Evolutionary conservation across 2,113 vertebrate genomes (phyloP).

Genomic region (Brachyistius frenatus): DNA sequence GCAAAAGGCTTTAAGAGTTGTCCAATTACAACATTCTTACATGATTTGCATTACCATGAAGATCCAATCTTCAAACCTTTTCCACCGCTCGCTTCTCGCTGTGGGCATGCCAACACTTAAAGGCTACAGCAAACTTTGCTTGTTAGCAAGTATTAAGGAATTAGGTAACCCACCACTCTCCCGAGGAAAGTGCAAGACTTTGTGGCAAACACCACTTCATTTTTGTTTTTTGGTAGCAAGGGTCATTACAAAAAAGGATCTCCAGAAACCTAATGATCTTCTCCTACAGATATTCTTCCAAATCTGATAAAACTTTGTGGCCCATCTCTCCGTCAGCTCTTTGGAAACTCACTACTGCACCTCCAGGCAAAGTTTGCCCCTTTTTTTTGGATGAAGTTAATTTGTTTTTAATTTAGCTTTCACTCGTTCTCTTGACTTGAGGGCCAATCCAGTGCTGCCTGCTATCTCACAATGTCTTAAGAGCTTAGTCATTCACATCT

Average conservation of each 20-base stretch:
- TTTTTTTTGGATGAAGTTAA: not conserved
- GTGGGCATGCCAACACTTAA: constrained; percentile 19
- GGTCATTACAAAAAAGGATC: constrained; percentile 29
- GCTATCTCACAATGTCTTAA: not conserved
- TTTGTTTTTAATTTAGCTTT: constrained; percentile 12
- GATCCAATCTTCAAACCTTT: constrained; percentile 7
- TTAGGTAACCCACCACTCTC: constrained; percentile 29
- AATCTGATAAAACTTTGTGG: constrained; percentile 10
- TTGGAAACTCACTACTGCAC: constrained; percentile 3
- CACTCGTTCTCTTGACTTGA: constrained; percentile 7
- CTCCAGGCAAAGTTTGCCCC: not conserved
- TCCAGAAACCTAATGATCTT: constrained; percentile 40
- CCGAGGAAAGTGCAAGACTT: constrained; percentile 38
- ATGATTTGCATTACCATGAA: constrained; percentile 31
- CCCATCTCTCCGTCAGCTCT: not conserved
- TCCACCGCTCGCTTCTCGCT: constrained; percentile 6
- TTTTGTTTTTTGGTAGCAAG: constrained; percentile 26
- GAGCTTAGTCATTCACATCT: not conserved
- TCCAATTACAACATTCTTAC: constrained; percentile 11
- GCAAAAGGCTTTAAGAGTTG: constrained; percentile 36
- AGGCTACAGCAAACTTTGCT: constrained; percentile 58
- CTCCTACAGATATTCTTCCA: constrained; percentile 28
- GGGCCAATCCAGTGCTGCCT: not conserved
- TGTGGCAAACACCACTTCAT: constrained; percentile 30
- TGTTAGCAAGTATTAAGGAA: constrained; percentile 51